These are phyloP conservation scores for Amphiprion percula DNA, from an alignment of 2,113 vertebrate genomes.

Conservation along the genomic window DNA sequence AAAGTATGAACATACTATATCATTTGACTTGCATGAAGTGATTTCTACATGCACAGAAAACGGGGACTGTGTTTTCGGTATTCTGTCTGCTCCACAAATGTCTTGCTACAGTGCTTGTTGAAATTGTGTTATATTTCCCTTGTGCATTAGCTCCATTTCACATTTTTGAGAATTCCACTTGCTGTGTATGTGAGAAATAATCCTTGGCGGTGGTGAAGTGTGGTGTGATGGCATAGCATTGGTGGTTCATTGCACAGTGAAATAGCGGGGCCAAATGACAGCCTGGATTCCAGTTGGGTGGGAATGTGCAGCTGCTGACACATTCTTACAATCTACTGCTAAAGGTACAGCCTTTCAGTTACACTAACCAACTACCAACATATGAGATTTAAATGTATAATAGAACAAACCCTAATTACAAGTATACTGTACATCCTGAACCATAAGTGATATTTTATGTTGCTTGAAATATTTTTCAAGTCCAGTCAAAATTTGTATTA, in stretches of 20 bases:
- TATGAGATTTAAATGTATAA: background rate
- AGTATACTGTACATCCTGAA: background rate
- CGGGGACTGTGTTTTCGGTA: constrained; percentile 59
- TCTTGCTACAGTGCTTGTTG: constrained; percentile 77
- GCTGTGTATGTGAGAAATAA: constrained; percentile 56
- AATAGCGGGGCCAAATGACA: constrained; percentile 68
- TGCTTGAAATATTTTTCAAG: no score
- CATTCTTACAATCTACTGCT: constrained; percentile 38
- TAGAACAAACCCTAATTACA: background rate
- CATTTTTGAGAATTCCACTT: constrained; percentile 67
- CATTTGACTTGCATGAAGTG: constrained; percentile 74
- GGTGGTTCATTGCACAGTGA: constrained; percentile 76
- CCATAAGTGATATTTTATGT: no score
- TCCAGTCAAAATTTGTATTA: no score
- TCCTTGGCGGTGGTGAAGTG: constrained; percentile 59
- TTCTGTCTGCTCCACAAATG: constrained; percentile 71
- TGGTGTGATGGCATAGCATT: constrained; percentile 61
- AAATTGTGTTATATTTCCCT: constrained; percentile 80
- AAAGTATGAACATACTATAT: constrained; percentile 67
- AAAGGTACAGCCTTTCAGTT: constrained; percentile 12
- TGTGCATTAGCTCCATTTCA: constrained; percentile 78
- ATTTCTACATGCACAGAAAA: constrained; percentile 67
- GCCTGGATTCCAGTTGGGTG: constrained; percentile 47
- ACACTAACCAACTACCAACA: background rate
- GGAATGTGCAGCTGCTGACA: constrained; percentile 49